A percentile compares a stretch with the other conserved stretches of the same genome.
phyloP scores from a whole-genome alignment of 2,797 vertebrate species.

The Notolepis coatsorum region DNA sequence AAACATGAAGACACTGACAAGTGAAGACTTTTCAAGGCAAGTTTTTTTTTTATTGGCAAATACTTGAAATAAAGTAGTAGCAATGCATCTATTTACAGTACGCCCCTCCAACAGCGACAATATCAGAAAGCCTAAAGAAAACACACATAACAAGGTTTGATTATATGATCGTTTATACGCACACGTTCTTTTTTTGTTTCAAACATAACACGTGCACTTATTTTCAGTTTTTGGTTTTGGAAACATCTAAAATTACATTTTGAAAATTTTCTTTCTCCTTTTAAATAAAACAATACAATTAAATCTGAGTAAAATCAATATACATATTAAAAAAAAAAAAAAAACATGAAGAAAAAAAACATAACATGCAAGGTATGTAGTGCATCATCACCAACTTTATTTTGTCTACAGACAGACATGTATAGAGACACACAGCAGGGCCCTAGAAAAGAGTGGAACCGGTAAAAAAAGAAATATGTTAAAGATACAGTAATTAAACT shows the following conservation, averaged over 20 bases:
- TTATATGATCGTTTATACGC: constrained; percentile 72
- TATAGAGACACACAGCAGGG: constrained; percentile 28
- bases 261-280: constrained; percentile 19
- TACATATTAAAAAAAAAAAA: constrained; percentile 52
- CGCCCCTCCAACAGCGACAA: constrained; percentile 46
- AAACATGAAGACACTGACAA: not conserved
- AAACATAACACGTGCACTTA: constrained; percentile 66
- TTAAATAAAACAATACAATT: constrained; percentile 63
- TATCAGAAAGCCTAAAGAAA: constrained; percentile 54
- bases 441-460: constrained; percentile 37
- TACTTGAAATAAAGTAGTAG: constrained; percentile 57
- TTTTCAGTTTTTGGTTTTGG: constrained; percentile 75
- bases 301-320: constrained; percentile 74
- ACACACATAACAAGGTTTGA: constrained; percentile 51
- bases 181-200: constrained; percentile 56
- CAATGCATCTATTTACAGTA: constrained; percentile 62
- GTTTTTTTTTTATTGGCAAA: constrained; percentile 72
- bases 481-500: constrained; percentile 35
- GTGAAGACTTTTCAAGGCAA: constrained; percentile 56
- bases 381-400: constrained; percentile 64
- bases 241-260: constrained; percentile 66
- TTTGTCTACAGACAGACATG: constrained; percentile 48
- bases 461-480: constrained; percentile 48
- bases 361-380: constrained; percentile 74
- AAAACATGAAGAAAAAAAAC: constrained; percentile 10